These are phyloP conservation scores for Axis porcinus DNA, from an alignment of 2,113 vertebrate genomes.

Conservation along the genomic window DNA sequence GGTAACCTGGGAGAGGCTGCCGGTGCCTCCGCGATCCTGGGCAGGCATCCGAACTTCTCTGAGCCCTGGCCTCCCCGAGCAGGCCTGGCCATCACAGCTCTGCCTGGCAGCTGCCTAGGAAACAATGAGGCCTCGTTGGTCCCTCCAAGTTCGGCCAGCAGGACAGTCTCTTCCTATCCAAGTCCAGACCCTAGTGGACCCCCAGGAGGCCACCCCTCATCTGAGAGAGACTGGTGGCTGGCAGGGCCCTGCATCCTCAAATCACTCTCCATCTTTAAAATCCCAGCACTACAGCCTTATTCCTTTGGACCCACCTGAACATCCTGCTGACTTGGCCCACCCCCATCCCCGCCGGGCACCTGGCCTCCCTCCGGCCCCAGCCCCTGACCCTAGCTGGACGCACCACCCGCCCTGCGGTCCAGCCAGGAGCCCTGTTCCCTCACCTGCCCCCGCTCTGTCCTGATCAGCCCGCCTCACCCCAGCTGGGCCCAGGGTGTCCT, in stretches of 20 bases:
- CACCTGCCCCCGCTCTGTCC: accelerated
- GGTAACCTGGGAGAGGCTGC: background rate
- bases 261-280: background rate
- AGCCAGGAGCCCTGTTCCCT: accelerated
- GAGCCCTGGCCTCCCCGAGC: background rate
- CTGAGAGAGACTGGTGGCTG: background rate
- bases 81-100: background rate
- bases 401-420: accelerated
- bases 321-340: background rate
- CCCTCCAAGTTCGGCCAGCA: accelerated
- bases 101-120: accelerated
- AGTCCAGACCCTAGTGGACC: background rate
- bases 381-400: background rate
- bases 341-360: background rate
- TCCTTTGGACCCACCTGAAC: background rate
- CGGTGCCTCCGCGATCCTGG: background rate
- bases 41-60: accelerated
- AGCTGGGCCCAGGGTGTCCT: background rate
- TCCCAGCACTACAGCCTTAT: background rate
- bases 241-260: accelerated
- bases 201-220: accelerated
- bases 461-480: background rate
- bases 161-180: background rate
- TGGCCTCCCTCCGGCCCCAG: background rate
- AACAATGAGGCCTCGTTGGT: accelerated